phyloP scores from a whole-genome alignment of 2,888 invertebrate genomes.

The Sesamia inferens region DNA sequence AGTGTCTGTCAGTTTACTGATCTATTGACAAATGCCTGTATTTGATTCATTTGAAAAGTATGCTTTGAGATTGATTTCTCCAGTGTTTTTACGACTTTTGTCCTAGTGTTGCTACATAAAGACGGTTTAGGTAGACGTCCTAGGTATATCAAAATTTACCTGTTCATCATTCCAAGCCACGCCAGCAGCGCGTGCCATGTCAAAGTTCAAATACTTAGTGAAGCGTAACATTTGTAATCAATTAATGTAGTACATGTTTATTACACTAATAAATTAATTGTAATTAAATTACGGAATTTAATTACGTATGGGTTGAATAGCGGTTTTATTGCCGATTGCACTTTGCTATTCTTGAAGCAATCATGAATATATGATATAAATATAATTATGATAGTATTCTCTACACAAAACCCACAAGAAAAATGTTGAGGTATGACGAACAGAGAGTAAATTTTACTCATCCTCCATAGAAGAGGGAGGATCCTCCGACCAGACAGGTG shows the following conservation, averaged over 20 bases:
- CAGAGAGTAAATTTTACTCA: too few species aligned
- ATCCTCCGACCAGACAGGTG: too few species aligned
- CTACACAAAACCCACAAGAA: too few species aligned
- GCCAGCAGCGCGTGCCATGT: constrained; percentile 28
- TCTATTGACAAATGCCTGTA: too few species aligned
- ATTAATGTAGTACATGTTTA: constrained; percentile 17
- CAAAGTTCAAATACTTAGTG: constrained; percentile 22
- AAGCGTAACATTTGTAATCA: background rate
- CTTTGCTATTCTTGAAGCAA: background rate
- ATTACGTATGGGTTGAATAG: background rate
- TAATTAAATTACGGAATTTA: constrained; percentile 5
- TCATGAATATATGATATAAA: too few species aligned
- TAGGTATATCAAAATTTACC: background rate
- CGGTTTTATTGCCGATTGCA: constrained; percentile 8
- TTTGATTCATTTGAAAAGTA: too few species aligned
- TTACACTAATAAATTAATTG: constrained; percentile 7
- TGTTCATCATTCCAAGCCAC: background rate
- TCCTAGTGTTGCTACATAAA: background rate
- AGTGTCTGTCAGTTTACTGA: too few species aligned
- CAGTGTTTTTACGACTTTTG: background rate
- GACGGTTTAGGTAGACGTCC: background rate
- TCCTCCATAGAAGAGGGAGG: too few species aligned
- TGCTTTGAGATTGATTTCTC: too few species aligned
- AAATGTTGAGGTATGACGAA: too few species aligned
- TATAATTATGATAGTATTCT: background rate